Conservation (phyloP, 1,140 invertebrate genomes). For the Drosophila ohnishii region DNA sequence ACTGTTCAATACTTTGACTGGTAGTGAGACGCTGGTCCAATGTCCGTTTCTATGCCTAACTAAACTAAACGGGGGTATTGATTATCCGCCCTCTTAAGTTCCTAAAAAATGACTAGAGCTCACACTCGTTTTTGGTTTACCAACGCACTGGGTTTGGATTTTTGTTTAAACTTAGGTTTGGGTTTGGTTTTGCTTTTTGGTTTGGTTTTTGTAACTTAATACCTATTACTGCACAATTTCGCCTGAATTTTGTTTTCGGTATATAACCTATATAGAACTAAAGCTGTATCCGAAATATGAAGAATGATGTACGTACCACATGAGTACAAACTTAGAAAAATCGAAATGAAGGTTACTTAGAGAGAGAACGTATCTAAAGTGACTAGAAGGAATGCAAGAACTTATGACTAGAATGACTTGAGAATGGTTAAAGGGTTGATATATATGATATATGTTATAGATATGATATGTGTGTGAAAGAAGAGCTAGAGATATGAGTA, state of each 20-base stretch:
- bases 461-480: constrained; percentile 12
- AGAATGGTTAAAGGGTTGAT: neutral
- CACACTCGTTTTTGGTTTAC: constrained; percentile 71
- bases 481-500: neutral
- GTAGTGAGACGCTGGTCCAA: constrained; percentile 78
- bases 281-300: constrained; percentile 56
- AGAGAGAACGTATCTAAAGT: constrained; percentile 10
- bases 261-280: constrained; percentile 44
- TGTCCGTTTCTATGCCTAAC: constrained; percentile 64
- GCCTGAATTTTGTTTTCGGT: constrained; percentile 76
- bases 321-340: constrained; percentile 36
- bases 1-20: constrained; percentile 77
- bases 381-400: constrained; percentile 49
- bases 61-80: constrained; percentile 35
- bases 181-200: constrained; percentile 45
- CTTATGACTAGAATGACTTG: constrained; percentile 43
- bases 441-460: neutral
- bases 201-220: constrained; percentile 54
- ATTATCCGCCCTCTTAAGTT: constrained; percentile 41
- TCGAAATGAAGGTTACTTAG: constrained; percentile 32
- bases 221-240: constrained; percentile 82
- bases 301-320: constrained; percentile 20
- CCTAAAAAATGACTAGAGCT: constrained; percentile 81
- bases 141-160: constrained; percentile 54
- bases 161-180: constrained; percentile 53